Evolutionary conservation across 2,888 invertebrate genomes (phyloP), one percentile per base, ranked within the genome.

Genomic region (Eupelmus urozonus): DNA sequence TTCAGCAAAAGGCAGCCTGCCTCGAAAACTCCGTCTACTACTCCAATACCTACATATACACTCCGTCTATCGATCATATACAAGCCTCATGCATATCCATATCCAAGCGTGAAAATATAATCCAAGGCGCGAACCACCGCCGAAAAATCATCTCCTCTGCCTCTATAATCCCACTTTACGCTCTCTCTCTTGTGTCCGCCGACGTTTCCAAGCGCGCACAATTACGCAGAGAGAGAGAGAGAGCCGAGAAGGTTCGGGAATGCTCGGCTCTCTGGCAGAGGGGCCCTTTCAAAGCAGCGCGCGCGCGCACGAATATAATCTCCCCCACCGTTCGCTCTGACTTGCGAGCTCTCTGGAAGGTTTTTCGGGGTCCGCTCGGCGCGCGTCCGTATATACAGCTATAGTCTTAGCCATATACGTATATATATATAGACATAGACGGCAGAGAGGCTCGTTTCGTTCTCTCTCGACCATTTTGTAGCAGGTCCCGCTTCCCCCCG

Each of bases 391-490:
- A n/a, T n/a, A n/a, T n/a, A n/a, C n/a, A n/a, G 34, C 9, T 34
- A 34, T 34, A 34, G 9, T 13, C 45, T 13, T 45, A 45, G 4
- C 4, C 45, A 45, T 45, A 13, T 45, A 45, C 16, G 45, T 45
- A 16, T 13, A 16, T 45, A 45, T 45, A 45, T 45, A 45, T 45
- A 45, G 4, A 13, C 45, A 13, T 16, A 45, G 13, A 45, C 2
- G 20, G 16, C 20, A 2, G 2, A 7, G 45, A 16, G 16, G 51
- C 23, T 57, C 62, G 23, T 57, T 42, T 62, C 25, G 63, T 57
- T 59, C 57, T 63, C 62, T 45, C 40, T 42, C 73, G 60, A 69
- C 76, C 76, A 76, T 76, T 76, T 76, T 76, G 76, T 71, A 76
- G 76, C 71, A 65, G 70, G 65, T 77, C 71, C 59, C 70, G 57